Evolutionary conservation across 2,888 invertebrate genomes (phyloP).

Genomic region (Meloe dianella): DNA sequence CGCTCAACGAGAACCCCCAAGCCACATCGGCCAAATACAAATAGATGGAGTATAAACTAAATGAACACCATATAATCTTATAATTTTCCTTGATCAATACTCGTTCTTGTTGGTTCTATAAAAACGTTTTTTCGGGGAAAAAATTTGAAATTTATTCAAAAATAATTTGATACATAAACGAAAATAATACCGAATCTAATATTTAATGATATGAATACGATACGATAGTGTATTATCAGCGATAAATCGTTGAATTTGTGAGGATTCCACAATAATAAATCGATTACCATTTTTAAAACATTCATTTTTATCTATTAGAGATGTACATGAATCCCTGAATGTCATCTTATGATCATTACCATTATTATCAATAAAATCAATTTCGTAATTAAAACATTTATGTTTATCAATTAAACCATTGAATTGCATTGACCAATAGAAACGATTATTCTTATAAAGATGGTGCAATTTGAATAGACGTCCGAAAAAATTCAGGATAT

Average conservation of each 20-base stretch:
- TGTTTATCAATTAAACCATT: conserved; percentile 40
- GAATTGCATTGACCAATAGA: conserved; percentile 48
- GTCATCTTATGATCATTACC: conserved; percentile 39
- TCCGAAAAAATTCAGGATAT: conserved; percentile 40
- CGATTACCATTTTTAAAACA: conserved; percentile 9
- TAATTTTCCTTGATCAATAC: no score
- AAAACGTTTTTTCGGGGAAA: no score
- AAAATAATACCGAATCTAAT: neutral
- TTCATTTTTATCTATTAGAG: conserved; percentile 3
- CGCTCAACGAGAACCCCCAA: no score
- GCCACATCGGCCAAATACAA: no score
- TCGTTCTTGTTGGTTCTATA: no score
- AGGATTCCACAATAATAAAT: conserved; percentile 13
- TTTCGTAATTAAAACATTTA: conserved; percentile 46
- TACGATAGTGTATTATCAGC: conserved; percentile 18
- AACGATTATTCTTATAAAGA: conserved; percentile 35
- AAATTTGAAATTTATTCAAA: conserved; percentile 15
- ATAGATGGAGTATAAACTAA: no score
- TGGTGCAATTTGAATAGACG: conserved; percentile 48
- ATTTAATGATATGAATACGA: conserved; percentile 14
- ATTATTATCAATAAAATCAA: conserved; percentile 48
- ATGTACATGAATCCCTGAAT: conserved; percentile 29
- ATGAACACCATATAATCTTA: no score
- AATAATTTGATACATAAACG: neutral
- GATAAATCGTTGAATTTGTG: conserved; percentile 20